Evolutionary conservation across 2,888 invertebrate genomes (phyloP).

Genomic region (Selenia dentaria): DNA sequence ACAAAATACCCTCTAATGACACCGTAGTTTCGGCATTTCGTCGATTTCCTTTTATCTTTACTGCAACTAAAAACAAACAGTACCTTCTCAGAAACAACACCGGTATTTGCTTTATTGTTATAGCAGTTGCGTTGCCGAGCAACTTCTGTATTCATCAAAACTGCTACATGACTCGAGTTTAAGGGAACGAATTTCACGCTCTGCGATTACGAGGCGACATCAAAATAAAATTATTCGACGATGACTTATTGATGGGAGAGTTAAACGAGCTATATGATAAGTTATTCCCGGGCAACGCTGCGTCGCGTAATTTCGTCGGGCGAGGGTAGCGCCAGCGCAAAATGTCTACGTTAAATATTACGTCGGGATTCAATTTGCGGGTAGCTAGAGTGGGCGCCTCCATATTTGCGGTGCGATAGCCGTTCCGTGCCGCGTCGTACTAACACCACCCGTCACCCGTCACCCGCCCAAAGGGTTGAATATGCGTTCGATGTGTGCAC

Average conservation of each 20-base stretch:
- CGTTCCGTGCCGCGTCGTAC: neutral
- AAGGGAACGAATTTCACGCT: constrained; percentile 44
- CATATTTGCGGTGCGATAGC: constrained; percentile 36
- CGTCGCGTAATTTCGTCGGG: constrained; percentile 47
- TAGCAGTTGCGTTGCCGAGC: constrained; percentile 7
- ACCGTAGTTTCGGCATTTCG: constrained; percentile 18
- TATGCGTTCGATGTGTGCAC: constrained; percentile 21
- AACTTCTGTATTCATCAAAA: constrained; percentile 24
- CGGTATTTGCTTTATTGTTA: constrained; percentile 16
- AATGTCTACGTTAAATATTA: constrained; percentile 58
- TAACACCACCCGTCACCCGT: constrained; percentile 16
- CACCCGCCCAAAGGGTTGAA: constrained; percentile 26
- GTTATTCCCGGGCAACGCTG: constrained; percentile 51
- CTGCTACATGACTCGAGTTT: constrained; percentile 38
- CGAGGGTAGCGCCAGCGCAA: constrained; percentile 38
- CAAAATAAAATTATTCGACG: constrained; percentile 55
- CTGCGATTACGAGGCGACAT: constrained; percentile 44
- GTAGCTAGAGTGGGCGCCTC: constrained; percentile 34
- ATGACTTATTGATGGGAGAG: constrained; percentile 55
- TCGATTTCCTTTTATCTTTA: constrained; percentile 24
- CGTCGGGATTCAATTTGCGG: constrained; percentile 57
- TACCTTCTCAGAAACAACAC: constrained; percentile 19
- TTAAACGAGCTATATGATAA: constrained; percentile 61
- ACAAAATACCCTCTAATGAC: constrained; percentile 15
- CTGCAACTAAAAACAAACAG: constrained; percentile 5